phyloP scores from a whole-genome alignment of 2,797 vertebrate species.

The Eospalax fontanierii region DNA sequence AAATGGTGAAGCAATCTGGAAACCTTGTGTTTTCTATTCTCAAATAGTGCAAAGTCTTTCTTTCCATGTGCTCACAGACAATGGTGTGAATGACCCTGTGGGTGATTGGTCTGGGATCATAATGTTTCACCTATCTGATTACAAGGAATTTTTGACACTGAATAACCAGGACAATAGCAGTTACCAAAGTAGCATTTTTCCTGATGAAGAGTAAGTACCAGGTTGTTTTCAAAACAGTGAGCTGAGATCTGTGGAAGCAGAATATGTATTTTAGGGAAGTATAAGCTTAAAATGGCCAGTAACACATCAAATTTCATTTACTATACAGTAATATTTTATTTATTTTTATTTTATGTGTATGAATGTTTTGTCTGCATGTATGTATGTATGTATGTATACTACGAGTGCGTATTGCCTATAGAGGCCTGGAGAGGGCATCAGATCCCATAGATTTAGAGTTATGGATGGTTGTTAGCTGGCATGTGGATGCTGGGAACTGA shows the following conservation, averaged over 20 bases:
- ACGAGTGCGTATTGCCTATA: too few species aligned
- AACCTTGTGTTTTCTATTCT: slow-evolving; percentile 23
- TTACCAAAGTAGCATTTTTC: slow-evolving; percentile 36
- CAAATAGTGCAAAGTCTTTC: neutral
- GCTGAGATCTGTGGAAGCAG: slow-evolving; percentile 52
- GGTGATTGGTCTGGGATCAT: slow-evolving; percentile 4
- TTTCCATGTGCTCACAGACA: neutral
- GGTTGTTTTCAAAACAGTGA: slow-evolving; percentile 50
- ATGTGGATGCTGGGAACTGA: too few species aligned
- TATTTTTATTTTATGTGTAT: too few species aligned
- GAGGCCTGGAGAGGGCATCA: too few species aligned
- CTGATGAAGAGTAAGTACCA: slow-evolving; percentile 55
- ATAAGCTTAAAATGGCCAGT: slow-evolving; percentile 37
- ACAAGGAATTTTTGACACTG: slow-evolving; percentile 64
- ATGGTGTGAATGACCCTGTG: neutral
- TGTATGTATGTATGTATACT: too few species aligned
- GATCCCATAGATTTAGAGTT: too few species aligned
- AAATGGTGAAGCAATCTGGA: neutral
- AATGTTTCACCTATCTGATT: slow-evolving; percentile 62
- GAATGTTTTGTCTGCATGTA: too few species aligned
- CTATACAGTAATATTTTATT: neutral
- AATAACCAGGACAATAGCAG: slow-evolving; percentile 66
- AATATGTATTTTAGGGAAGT: slow-evolving; percentile 60
- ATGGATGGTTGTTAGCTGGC: too few species aligned
- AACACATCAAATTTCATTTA: slow-evolving; percentile 55